Conservation (phyloP, 2,113 vertebrate genomes). For the Potamarius usumacintae region DNA sequence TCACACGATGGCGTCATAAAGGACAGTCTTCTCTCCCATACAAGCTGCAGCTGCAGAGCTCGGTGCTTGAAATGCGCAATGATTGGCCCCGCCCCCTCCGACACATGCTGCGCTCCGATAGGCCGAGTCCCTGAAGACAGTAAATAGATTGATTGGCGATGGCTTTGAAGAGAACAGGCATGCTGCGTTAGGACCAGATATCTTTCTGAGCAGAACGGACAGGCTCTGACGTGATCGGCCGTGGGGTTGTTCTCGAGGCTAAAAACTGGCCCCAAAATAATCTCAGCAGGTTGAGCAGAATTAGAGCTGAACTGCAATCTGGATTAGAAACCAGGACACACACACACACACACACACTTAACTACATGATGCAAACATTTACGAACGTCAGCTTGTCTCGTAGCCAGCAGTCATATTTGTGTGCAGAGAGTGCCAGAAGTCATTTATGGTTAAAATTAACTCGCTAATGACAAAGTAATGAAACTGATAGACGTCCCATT, state of each 20-base stretch:
- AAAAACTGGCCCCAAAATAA: constrained; percentile 56
- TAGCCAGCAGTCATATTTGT: background rate
- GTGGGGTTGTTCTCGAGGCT: constrained; percentile 2
- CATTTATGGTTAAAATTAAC: background rate
- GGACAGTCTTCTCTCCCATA: background rate
- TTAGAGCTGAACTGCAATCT: constrained; percentile 54
- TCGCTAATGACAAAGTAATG: background rate
- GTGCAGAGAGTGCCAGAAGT: background rate
- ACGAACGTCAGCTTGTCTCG: background rate
- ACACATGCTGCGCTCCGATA: constrained; percentile 6
- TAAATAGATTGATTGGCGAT: constrained; percentile 22
- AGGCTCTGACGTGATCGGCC: constrained; percentile 14
- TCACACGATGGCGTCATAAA: constrained; percentile 24
- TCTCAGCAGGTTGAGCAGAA: constrained; percentile 56
- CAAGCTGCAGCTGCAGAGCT: constrained; percentile 17
- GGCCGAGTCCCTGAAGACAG: constrained; percentile 11
- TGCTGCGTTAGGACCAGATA: constrained; percentile 24
- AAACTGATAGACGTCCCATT: background rate
- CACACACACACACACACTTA: background rate
- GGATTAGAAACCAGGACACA: constrained; percentile 32
- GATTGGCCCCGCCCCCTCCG: background rate
- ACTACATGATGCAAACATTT: background rate
- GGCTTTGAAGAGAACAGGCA: constrained; percentile 5
- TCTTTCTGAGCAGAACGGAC: constrained; percentile 19
- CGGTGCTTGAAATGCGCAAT: constrained; percentile 12